Evolutionary conservation across 1,140 invertebrate genomes (phyloP).

Genomic region (Eriocheir sinensis): DNA sequence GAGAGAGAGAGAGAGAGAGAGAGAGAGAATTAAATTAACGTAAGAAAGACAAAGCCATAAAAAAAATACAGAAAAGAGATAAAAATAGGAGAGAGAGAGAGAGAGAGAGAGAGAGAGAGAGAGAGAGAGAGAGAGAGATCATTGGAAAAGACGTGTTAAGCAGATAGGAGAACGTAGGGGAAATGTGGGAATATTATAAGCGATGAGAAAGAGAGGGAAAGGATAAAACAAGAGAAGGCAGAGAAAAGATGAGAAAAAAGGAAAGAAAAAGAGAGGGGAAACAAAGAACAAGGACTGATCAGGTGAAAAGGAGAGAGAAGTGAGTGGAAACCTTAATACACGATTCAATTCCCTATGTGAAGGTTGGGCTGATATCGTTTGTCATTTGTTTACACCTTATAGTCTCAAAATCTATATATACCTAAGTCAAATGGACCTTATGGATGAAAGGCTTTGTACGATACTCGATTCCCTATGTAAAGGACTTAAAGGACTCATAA

Average conservation of each 20-base stretch:
- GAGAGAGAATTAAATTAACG: neutral
- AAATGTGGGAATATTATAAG: neutral
- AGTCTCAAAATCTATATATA: no score
- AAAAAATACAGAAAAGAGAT: neutral
- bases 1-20: slow-evolving; percentile 27
- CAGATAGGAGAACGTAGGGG: neutral
- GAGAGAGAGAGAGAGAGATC: neutral
- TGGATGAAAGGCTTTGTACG: no score
- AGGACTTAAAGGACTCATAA: no score
- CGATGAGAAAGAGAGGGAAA: neutral
- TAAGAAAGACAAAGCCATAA: neutral
- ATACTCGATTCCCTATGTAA: no score
- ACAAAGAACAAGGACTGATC: no score
- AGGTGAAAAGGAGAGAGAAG: no score
- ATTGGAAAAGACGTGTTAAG: neutral
- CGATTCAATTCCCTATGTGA: no score
- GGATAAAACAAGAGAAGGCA: neutral
- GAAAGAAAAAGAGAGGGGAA: neutral
- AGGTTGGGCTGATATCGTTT: no score
- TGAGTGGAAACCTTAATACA: no score
- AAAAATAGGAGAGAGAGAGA: neutral
- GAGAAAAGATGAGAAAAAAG: neutral
- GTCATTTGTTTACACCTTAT: no score
- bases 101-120: neutral
- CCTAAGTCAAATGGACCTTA: no score